Evolutionary conservation across 2,113 vertebrate species (phyloP), one percentile per base, ranked within the genome.

Genomic region (Xyrauchen texanus): DNA sequence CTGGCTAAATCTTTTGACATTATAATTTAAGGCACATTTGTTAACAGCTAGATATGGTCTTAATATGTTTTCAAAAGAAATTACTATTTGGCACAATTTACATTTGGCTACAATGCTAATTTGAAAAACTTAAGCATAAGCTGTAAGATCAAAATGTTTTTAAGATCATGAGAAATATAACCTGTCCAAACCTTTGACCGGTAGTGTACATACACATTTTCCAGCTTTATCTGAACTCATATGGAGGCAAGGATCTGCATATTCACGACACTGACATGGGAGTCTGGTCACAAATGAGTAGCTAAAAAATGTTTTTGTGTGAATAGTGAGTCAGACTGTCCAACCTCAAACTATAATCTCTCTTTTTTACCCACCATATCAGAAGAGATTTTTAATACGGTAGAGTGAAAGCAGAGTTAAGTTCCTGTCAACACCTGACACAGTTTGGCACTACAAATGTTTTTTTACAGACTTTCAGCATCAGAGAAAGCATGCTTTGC

Each of bases 271-370:
- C 13, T 7, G 13, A 15, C 55, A 4, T 4, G 52, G 52, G 11
- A 55, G 52, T n/a, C 7, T 72, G 49, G 57, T 73, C 16, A 72
- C 63, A 68, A 45, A 15, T 3, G 49, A 79, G 66, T 66, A 76
- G 61, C 34, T 46, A 16, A 34, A 68, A 12, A 46, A 60, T 12
- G 44, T 52, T 42, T 12, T 42, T 12, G 49, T 0, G 13, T 34
- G 12, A 74, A 77, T 57, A 49, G 6, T 49, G 69, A 78, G 6
- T 74, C 51, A 57, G 11, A 71, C 55, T 6, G 62, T 47, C 58
- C 55, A 60, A 72, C 55, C 55, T 72, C 15, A 9, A 60, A 46
- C 60, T 51, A 8, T 42, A 6, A 67, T 72, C 58, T 8, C 13
- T n/a, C 60, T 58, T 44, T 7, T 45, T n/a, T 45, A 51, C 44